These are phyloP conservation scores for Belonocnema kinseyi DNA, from an alignment of 1,140 invertebrate genomes.

Conservation along the genomic window DNA sequence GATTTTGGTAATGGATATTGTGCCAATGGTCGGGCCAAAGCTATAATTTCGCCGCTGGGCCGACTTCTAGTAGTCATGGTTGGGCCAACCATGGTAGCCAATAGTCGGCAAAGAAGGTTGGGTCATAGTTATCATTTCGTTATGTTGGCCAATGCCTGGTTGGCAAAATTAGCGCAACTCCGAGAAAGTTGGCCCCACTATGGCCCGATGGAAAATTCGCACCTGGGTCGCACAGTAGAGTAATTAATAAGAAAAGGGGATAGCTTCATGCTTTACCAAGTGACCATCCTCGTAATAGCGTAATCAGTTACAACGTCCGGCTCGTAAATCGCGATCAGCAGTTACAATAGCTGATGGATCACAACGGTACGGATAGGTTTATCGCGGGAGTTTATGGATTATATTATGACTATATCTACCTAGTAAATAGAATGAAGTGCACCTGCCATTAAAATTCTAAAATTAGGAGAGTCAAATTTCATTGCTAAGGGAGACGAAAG, in stretches of 20 bases:
- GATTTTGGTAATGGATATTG: no score
- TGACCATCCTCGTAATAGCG: slow-evolving; percentile 22
- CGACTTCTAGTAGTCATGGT: no score
- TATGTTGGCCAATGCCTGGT: no score
- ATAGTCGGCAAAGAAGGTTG: no score
- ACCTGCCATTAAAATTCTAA: slow-evolving; percentile 14
- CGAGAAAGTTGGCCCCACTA: no score
- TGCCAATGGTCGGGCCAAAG: no score
- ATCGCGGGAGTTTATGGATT: background rate
- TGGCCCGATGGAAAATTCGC: no score
- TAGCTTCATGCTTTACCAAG: slow-evolving; percentile 13
- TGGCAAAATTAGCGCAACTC: no score
- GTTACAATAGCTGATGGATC: slow-evolving; percentile 15
- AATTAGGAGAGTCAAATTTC: background rate
- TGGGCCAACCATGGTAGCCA: no score
- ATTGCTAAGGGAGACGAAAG: background rate
- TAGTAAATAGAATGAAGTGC: background rate
- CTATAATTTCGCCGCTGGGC: no score
- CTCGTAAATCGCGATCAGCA: slow-evolving; percentile 20
- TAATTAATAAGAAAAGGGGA: slow-evolving; percentile 3
- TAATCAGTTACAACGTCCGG: slow-evolving; percentile 29
- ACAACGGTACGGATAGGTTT: background rate
- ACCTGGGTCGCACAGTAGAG: background rate
- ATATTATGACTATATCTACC: background rate
- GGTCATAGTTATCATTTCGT: no score